Base-by-base conservation (phyloP, 2,888 invertebrate genomes). In the Andricus quercusramuli region DNA sequence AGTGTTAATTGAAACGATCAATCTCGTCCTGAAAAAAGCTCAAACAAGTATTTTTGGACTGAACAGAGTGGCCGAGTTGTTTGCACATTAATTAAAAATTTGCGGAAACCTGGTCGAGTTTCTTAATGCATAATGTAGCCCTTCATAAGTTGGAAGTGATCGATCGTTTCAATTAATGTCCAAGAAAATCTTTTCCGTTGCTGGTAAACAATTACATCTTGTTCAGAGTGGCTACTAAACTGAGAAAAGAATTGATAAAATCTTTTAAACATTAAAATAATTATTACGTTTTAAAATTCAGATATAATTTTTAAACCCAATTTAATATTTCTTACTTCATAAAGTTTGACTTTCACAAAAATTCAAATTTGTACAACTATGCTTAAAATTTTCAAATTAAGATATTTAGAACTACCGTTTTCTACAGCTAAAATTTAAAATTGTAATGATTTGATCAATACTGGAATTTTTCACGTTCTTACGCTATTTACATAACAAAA, bases 11-110 rank as follows among this genome's bases (percentile, higher is more conserved):
- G 56, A 74, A 56, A 74, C 74, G 74, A 74, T 51, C n/a, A 56
- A 32, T 56, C 32, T 74, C 51, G n/a, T 32, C 56, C 74, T 74
- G 74, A 74, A 74, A 70, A 74, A 74, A 74, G 74, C 74, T 74
- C 74, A 56, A 74, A 74, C n/a, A 56, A n/a, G 56, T 74, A 74
- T 74, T 74, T 74, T 74, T 74, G 74, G 74, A 74, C 74, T 74
- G 37, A 56, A 51, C n/a, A 29, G 32, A 37, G 51, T 25, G 47
- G 44, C 68, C 68, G 25, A 56, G 56, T n/a, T 37, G 2, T n/a
- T 56, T 56, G 74, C 56, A 74, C 32, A 51, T 74, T 74, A 56
- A 29, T 56, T 29, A 13, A 56, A 74, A 74, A 32, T n/a, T 68
- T 44, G 25, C 41, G 67, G n/a, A 67, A 67, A 41, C 67, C 22